Conservation (phyloP, 2,113 vertebrate species). For the Peromyscus californicus region DNA sequence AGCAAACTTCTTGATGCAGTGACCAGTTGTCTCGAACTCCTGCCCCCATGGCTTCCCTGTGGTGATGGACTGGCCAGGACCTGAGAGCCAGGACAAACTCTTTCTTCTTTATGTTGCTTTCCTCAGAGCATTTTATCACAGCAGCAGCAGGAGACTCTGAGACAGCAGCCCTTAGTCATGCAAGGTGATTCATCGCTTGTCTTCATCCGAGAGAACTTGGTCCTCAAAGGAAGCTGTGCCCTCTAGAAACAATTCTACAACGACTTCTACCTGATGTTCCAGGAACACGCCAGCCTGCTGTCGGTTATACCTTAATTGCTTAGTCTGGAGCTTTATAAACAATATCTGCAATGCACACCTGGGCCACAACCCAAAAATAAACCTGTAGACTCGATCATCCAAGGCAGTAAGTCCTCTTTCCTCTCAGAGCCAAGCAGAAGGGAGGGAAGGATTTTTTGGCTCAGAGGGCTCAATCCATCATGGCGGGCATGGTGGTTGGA, state of each 20-base stretch:
- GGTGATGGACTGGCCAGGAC: background rate
- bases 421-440: conserved; percentile 1
- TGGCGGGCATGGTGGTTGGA: background rate
- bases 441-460: background rate
- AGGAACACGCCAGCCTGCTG: background rate
- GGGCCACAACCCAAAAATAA: background rate
- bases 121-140: background rate
- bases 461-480: background rate
- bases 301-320: background rate
- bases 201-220: background rate
- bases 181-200: background rate
- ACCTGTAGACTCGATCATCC: background rate
- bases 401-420: background rate
- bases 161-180: background rate
- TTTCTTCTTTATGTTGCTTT: background rate
- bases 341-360: background rate
- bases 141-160: background rate
- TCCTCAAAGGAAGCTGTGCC: background rate
- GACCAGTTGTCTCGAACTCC: background rate
- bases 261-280: background rate
- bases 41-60: background rate
- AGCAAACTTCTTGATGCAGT: background rate
- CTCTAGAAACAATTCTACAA: background rate
- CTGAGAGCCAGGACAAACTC: background rate
- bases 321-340: background rate